These are phyloP conservation scores for Napeogenes inachia DNA, from an alignment of 2,888 invertebrate species.

Conservation along the genomic window DNA sequence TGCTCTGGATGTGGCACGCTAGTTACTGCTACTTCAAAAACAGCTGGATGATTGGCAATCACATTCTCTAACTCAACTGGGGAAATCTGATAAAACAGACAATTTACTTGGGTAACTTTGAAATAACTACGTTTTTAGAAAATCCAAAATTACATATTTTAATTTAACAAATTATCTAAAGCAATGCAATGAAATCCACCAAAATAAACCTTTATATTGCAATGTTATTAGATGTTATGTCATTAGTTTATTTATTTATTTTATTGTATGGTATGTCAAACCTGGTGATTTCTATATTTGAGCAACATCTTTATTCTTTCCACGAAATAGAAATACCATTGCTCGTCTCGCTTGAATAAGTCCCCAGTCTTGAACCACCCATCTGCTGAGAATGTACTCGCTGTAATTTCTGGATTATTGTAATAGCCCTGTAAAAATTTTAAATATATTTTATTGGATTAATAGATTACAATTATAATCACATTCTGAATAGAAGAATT, in stretches of 20 bases:
- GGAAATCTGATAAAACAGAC: slow-evolving; percentile 44
- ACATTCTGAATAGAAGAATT: too few relatives aligned
- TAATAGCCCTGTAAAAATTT: slow-evolving; percentile 51
- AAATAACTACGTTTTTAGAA: background rate
- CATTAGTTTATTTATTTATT: too few relatives aligned
- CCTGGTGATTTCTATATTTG: slow-evolving; percentile 70
- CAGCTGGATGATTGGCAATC: slow-evolving; percentile 47
- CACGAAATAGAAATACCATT: slow-evolving; percentile 65
- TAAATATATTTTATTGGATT: too few relatives aligned
- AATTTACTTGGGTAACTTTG: slow-evolving; percentile 25
- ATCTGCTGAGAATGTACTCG: slow-evolving; percentile 56
- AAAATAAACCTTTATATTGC: too few relatives aligned
- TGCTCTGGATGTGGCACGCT: slow-evolving; percentile 43
- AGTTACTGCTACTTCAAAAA: slow-evolving; percentile 48
- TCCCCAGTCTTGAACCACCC: slow-evolving; percentile 76
- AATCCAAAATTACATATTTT: too few relatives aligned
- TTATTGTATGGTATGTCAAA: too few relatives aligned
- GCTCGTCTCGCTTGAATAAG: slow-evolving; percentile 67
- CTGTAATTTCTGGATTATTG: slow-evolving; percentile 59
- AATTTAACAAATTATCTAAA: too few relatives aligned
- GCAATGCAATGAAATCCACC: too few relatives aligned
- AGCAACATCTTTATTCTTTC: slow-evolving; percentile 74
- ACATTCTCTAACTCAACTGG: slow-evolving; percentile 50
- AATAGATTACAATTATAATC: too few relatives aligned
- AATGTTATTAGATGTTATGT: too few relatives aligned